A percentile compares a stretch with the other conserved stretches of the same genome.
phyloP scores from a whole-genome alignment of 2,113 vertebrate species.

The Cyprinodon tularosa region DNA sequence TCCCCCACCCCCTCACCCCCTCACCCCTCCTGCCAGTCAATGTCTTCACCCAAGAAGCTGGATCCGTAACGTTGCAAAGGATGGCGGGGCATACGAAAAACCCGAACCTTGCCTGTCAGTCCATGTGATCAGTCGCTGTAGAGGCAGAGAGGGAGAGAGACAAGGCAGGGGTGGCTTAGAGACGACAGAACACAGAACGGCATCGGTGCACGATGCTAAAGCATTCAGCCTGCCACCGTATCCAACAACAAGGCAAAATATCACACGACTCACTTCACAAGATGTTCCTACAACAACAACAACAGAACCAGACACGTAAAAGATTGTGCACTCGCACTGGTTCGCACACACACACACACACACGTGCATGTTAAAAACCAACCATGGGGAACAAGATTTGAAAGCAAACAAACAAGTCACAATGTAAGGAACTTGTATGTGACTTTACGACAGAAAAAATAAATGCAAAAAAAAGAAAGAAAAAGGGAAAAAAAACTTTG shows the following conservation, averaged over 20 bases:
- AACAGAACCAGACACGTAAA: conserved; percentile 65
- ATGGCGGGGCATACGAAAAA: conserved; percentile 58
- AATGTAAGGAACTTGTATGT: conserved; percentile 65
- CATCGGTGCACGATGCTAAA: conserved; percentile 74
- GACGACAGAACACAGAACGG: conserved; percentile 74
- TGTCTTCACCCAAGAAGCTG: conserved; percentile 55
- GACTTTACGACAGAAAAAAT: conserved; percentile 53
- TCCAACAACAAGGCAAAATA: conserved; percentile 79
- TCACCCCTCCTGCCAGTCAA: conserved; percentile 42
- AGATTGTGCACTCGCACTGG: conserved; percentile 30
- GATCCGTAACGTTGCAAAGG: conserved; percentile 53
- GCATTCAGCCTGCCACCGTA: conserved; percentile 75
- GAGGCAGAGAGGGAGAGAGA: conserved; percentile 47
- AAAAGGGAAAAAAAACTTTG: conserved; percentile 38
- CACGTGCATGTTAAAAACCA: conserved; percentile 60
- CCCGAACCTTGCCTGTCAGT: conserved; percentile 77
- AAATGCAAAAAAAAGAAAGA: conserved; percentile 36
- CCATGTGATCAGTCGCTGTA: conserved; percentile 74
- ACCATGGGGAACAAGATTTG: conserved; percentile 62
- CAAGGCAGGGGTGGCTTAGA: conserved; percentile 76
- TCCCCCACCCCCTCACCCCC: too few species aligned
- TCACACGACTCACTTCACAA: conserved; percentile 77
- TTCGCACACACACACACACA: conserved; percentile 55
- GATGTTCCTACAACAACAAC: conserved; percentile 71
- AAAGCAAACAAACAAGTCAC: conserved; percentile 71